Evolutionary conservation across 2,797 vertebrate species (phyloP).

Genomic region (Enteromius mattozi): DNA sequence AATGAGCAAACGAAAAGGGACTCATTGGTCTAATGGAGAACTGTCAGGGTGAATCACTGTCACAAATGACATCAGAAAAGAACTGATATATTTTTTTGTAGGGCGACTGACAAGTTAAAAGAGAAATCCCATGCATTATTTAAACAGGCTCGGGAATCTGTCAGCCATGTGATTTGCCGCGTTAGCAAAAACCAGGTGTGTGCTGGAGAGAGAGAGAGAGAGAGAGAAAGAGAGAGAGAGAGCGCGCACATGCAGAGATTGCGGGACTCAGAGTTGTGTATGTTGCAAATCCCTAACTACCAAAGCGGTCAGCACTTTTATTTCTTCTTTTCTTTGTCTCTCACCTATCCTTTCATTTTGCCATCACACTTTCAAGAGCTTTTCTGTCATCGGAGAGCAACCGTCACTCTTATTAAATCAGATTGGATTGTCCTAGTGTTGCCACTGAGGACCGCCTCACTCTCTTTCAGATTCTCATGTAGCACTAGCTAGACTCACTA

Average conservation of each 20-base stretch:
- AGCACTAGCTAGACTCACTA: neutral
- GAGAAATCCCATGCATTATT: constrained; percentile 87
- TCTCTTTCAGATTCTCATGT: neutral
- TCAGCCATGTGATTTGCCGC: constrained; percentile 83
- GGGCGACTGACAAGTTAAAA: constrained; percentile 84
- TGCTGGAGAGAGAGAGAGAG: constrained; percentile 44
- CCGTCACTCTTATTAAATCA: constrained; percentile 58
- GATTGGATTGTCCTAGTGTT: constrained; percentile 35
- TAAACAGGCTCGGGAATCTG: constrained; percentile 82
- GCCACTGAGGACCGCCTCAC: neutral
- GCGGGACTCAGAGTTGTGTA: constrained; percentile 72
- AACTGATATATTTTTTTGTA: constrained; percentile 80
- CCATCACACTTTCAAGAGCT: constrained; percentile 42
- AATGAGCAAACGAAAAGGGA: constrained; percentile 75
- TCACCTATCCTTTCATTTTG: constrained; percentile 55
- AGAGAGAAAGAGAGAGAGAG: constrained; percentile 39
- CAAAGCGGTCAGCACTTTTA: constrained; percentile 78
- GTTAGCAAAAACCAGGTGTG: constrained; percentile 83
- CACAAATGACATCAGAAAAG: constrained; percentile 80
- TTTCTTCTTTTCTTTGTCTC: constrained; percentile 58
- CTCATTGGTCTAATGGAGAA: constrained; percentile 88
- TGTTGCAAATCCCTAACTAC: constrained; percentile 76
- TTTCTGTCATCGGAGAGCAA: constrained; percentile 50
- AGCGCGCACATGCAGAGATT: constrained; percentile 3
- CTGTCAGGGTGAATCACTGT: constrained; percentile 85